These are phyloP conservation scores for Panthera uncia DNA, from an alignment of 2,113 vertebrate genomes.

Conservation along the genomic window DNA sequence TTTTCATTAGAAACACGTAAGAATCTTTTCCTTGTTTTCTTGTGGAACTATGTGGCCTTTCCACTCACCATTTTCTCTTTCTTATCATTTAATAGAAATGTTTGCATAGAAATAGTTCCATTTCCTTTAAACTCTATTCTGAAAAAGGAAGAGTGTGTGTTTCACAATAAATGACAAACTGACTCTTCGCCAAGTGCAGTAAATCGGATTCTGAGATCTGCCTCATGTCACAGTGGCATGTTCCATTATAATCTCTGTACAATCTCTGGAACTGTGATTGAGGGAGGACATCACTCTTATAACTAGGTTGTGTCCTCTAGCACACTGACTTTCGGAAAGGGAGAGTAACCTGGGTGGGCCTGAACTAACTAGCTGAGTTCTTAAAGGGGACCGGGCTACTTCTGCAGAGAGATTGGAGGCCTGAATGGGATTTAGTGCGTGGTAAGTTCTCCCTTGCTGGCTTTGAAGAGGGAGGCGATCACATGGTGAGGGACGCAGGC, in stretches of 20 bases:
- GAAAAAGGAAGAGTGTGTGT: neutral
- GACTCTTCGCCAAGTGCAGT: neutral
- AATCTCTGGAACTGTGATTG: too few species aligned
- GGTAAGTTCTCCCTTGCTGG: neutral
- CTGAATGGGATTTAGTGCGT: neutral
- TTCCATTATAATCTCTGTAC: neutral
- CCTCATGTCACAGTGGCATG: rapidly evolving
- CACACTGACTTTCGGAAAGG: neutral
- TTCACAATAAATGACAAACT: neutral
- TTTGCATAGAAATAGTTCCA: neutral
- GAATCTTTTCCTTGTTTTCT: neutral
- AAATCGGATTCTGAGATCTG: neutral
- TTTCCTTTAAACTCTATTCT: neutral
- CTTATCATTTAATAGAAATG: neutral
- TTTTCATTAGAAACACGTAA: neutral
- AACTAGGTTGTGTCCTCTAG: neutral
- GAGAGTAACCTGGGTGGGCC: neutral
- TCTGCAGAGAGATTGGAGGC: neutral
- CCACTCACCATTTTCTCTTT: neutral
- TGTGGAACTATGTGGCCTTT: neutral
- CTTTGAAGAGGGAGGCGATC: neutral
- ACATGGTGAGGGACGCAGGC: neutral
- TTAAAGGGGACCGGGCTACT: neutral
- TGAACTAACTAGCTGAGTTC: neutral
- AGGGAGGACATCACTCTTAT: too few species aligned